A percentile compares a stretch with the other conserved stretches of the same genome.
Conservation (phyloP, 2,797 vertebrate genomes). For the Hippocampus kuda region DNA sequence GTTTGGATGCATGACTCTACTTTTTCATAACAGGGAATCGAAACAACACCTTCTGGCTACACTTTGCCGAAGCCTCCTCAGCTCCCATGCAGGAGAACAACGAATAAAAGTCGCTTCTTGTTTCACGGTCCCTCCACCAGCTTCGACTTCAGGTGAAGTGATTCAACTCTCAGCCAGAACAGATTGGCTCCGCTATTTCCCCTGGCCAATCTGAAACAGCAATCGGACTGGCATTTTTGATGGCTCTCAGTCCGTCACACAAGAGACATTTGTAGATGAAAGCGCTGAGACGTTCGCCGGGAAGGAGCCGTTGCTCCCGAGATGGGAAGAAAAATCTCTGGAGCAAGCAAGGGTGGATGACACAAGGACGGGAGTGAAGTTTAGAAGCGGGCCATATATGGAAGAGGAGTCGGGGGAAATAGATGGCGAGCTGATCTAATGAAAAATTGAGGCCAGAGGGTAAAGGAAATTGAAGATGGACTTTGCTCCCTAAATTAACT, state of each 20-base stretch:
- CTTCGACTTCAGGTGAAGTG: conserved; percentile 37
- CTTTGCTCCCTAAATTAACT: neutral
- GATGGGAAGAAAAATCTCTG: conserved; percentile 27
- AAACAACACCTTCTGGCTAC: conserved; percentile 25
- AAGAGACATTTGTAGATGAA: conserved; percentile 41
- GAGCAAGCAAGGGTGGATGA: conserved; percentile 3
- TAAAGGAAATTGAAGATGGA: conserved; percentile 2
- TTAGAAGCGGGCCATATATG: conserved; percentile 10
- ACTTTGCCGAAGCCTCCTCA: conserved; percentile 12
- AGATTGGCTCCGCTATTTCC: conserved; percentile 37
- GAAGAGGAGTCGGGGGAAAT: conserved; percentile 13
- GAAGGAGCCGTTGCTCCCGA: conserved; percentile 42
- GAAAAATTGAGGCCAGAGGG: neutral
- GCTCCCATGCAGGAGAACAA: conserved; percentile 18
- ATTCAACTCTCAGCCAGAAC: conserved; percentile 30
- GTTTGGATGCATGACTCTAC: neutral
- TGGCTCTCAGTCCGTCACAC: conserved; percentile 29
- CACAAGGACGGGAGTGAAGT: conserved; percentile 6
- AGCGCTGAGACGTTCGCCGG: conserved; percentile 35
- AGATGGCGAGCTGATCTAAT: neutral
- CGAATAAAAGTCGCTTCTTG: conserved; percentile 27
- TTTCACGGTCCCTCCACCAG: conserved; percentile 16
- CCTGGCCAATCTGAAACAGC: conserved; percentile 33
- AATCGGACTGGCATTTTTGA: conserved; percentile 46
- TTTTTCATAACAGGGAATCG: conserved; percentile 18